Conservation (phyloP, 2,888 invertebrate genomes). For the Phrixothrix hirtus region DNA sequence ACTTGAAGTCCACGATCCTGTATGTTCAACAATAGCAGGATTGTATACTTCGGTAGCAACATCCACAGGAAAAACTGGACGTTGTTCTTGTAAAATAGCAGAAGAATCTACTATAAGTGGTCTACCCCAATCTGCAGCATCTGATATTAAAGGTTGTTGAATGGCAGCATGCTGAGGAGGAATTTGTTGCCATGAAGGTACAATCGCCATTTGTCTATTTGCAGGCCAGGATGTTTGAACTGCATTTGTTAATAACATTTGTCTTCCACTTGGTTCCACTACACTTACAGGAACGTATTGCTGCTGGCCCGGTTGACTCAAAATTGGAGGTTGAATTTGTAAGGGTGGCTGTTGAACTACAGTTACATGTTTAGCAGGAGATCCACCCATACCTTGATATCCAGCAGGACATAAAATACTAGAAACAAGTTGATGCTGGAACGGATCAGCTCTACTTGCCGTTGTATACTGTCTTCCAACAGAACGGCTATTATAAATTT, state of each 20-base stretch:
- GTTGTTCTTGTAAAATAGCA: constrained; percentile 70
- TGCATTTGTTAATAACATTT: constrained; percentile 77
- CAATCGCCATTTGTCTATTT: constrained; percentile 78
- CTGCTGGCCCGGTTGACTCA: constrained; percentile 82
- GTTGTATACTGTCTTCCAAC: constrained; percentile 71
- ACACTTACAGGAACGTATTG: constrained; percentile 94
- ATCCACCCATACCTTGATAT: constrained; percentile 73
- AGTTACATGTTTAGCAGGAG: constrained; percentile 72
- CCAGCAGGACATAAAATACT: constrained; percentile 90
- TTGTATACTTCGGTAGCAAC: constrained; percentile 63
- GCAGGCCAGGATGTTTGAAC: constrained; percentile 73
- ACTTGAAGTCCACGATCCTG: constrained; percentile 53
- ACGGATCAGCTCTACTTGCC: constrained; percentile 74
- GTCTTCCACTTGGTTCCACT: constrained; percentile 82
- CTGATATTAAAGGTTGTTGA: constrained; percentile 64
- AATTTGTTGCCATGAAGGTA: constrained; percentile 83
- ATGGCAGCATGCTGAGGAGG: constrained; percentile 67
- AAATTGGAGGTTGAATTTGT: constrained; percentile 79
- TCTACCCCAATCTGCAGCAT: constrained; percentile 71
- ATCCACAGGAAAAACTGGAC: constrained; percentile 65
- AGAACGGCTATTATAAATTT: constrained; percentile 74
- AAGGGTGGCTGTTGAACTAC: constrained; percentile 69
- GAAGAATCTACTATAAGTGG: constrained; percentile 78
- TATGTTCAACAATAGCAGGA: constrained; percentile 60
- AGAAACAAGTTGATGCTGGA: constrained; percentile 91